Percentiles rank a stretch among this genome's conserved stretches.
Evolutionary conservation across 2,888 invertebrate species (phyloP).

Genomic region (Nomada fabriciana): DNA sequence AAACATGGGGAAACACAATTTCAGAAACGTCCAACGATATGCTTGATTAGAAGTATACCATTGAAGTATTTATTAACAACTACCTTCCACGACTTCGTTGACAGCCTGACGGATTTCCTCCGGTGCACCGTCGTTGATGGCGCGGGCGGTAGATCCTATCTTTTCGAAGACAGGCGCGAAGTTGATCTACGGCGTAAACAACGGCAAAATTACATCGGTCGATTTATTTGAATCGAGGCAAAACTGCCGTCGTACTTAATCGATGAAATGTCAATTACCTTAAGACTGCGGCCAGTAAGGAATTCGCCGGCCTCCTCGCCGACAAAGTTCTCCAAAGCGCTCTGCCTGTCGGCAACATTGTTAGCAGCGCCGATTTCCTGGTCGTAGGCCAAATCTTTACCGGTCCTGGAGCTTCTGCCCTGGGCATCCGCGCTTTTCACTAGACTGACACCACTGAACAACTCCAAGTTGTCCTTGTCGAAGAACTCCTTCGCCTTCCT

Average conservation of each 20-base stretch:
- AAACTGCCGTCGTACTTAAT: too few species aligned
- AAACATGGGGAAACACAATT: background rate
- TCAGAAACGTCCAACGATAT: background rate
- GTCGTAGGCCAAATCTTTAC: constrained; percentile 85
- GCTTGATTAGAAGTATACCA: background rate
- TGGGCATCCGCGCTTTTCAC: constrained; percentile 77
- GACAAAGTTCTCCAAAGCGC: constrained; percentile 86
- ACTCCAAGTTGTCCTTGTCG: constrained; percentile 86
- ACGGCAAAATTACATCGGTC: background rate
- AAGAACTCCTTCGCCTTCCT: constrained; percentile 87
- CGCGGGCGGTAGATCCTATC: constrained; percentile 82
- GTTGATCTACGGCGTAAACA: constrained; percentile 76
- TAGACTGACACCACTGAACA: constrained; percentile 86
- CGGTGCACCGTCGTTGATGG: constrained; percentile 86
- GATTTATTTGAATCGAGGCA: background rate
- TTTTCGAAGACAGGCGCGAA: constrained; percentile 82
- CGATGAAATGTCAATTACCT: constrained; percentile 71
- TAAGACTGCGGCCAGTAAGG: constrained; percentile 85
- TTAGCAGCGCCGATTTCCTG: constrained; percentile 85
- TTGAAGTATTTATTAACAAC: background rate
- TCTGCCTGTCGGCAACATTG: constrained; percentile 86
- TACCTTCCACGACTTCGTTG: constrained; percentile 86
- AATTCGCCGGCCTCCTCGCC: constrained; percentile 86
- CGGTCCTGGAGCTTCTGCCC: constrained; percentile 84
- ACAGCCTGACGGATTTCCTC: constrained; percentile 86